Conservation (phyloP, 53 echinoderm and acorn worm genomes). For the Echinometra lucunter region DNA sequence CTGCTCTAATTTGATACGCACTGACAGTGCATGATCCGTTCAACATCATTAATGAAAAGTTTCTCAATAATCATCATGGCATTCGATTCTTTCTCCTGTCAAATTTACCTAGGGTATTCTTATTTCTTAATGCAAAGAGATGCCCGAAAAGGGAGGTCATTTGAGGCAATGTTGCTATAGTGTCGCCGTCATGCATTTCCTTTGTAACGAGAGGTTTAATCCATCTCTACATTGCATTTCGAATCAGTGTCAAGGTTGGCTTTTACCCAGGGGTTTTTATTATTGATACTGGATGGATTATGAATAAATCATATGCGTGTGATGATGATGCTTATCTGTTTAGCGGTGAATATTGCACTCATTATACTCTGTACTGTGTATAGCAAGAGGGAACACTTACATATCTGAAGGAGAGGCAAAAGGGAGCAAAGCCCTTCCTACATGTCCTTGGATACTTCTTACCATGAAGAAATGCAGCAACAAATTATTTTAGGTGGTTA, state of each 20-base stretch:
- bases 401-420: too few relatives aligned
- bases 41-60: conserved; percentile 21
- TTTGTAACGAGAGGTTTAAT: background rate
- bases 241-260: background rate
- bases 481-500: too few relatives aligned
- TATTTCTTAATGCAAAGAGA: background rate
- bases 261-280: background rate
- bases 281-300: background rate
- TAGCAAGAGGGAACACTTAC: too few relatives aligned
- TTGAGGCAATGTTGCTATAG: background rate
- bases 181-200: background rate
- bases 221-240: background rate
- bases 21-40: conserved; percentile 35
- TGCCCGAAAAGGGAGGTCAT: background rate
- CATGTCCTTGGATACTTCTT: too few relatives aligned
- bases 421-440: too few relatives aligned
- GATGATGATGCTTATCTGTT: conserved; percentile 22
- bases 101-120: background rate
- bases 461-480: too few relatives aligned
- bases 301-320: conserved; percentile 17
- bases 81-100: background rate
- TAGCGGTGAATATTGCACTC: background rate
- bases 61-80: background rate
- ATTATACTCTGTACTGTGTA: background rate
- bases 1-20: background rate